Conservation (phyloP, 2,888 invertebrate genomes). For the Brachylomia viminalis region DNA sequence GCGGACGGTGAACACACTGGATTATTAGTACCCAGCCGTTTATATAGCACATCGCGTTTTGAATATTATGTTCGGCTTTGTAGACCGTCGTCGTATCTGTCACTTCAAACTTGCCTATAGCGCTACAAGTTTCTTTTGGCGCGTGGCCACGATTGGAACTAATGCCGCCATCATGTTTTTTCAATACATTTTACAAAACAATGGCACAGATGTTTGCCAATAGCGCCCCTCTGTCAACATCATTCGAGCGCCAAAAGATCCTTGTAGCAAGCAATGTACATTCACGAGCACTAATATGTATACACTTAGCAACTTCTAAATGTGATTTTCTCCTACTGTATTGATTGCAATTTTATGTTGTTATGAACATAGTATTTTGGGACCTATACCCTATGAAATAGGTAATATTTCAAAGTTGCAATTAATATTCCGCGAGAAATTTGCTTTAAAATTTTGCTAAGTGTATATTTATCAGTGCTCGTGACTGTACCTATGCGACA, state of each 20-base stretch:
- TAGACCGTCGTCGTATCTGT: not conserved
- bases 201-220: not conserved
- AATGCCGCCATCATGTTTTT: not conserved
- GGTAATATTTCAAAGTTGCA: too few relatives aligned
- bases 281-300: too few relatives aligned
- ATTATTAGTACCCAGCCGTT: not conserved
- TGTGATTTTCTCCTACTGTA: too few relatives aligned
- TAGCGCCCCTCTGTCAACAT: not conserved
- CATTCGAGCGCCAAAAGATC: not conserved
- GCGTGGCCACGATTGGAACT: not conserved
- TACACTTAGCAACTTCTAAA: too few relatives aligned
- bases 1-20: constrained; percentile 67
- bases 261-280: not conserved
- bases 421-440: too few relatives aligned
- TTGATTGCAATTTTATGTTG: too few relatives aligned
- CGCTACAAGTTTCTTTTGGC: not conserved
- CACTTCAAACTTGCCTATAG: not conserved
- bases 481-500: too few relatives aligned
- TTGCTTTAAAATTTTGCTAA: too few relatives aligned
- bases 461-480: too few relatives aligned
- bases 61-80: not conserved
- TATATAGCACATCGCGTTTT: not conserved
- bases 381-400: too few relatives aligned
- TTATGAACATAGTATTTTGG: too few relatives aligned
- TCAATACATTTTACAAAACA: not conserved